A percentile compares a stretch with the other conserved stretches of the same genome.
Conservation (phyloP, 2,888 invertebrate genomes). For the Xanthostigma xanthostigma region DNA sequence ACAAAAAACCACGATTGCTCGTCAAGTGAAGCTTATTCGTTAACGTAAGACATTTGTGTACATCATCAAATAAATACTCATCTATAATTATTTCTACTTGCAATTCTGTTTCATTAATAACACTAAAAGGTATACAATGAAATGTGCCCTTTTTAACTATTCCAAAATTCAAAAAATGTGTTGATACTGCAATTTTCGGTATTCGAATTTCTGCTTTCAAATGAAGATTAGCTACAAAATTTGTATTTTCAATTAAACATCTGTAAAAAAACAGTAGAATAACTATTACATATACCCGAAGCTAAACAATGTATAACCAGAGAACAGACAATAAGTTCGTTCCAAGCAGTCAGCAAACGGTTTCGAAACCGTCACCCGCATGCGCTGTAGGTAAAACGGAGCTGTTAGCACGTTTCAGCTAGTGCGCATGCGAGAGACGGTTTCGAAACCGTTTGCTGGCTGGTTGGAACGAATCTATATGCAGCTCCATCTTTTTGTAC, state of each 20-base stretch:
- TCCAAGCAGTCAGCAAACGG: too few species aligned
- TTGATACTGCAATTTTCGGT: neutral
- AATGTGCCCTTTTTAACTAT: neutral
- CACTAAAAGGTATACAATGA: neutral
- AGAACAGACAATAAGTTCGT: too few species aligned
- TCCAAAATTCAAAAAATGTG: slow-evolving; percentile 3
- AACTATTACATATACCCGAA: neutral
- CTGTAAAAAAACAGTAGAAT: neutral
- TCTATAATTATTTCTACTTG: neutral
- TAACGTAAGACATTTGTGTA: neutral
- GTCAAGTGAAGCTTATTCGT: neutral
- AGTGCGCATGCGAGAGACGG: too few species aligned
- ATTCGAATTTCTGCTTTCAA: neutral
- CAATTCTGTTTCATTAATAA: neutral
- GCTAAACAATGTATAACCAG: neutral
- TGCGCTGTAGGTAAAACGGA: too few species aligned
- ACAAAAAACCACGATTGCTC: too few species aligned
- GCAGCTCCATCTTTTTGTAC: too few species aligned
- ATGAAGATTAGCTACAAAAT: neutral
- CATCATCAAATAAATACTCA: slow-evolving; percentile 1
- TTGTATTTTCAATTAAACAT: neutral
- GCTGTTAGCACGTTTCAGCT: too few species aligned
- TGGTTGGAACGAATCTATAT: neutral
- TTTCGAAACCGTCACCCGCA: too few species aligned
- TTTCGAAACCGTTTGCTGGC: too few species aligned